These are phyloP conservation scores for Neostethus bicornis DNA, from an alignment of 2,797 vertebrate genomes.

Conservation along the genomic window DNA sequence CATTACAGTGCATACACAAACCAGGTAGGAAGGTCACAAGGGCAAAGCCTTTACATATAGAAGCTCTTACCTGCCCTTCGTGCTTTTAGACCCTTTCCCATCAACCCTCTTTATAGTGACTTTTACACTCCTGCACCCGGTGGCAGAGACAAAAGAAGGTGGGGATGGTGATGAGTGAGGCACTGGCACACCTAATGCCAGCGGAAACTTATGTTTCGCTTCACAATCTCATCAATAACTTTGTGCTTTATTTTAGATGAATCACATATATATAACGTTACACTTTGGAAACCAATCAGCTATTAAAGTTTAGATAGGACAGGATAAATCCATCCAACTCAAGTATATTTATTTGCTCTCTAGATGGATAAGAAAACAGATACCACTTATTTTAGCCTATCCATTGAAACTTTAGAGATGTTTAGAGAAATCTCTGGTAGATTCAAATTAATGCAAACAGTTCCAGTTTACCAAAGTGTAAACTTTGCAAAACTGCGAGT, in stretches of 20 bases:
- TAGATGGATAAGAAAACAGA: constrained; percentile 2
- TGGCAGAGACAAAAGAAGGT: constrained; percentile 85
- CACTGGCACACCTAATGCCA: constrained; percentile 29
- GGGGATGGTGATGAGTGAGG: constrained; percentile 57
- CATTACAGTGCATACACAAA: constrained; percentile 56
- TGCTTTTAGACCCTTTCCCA: constrained; percentile 85
- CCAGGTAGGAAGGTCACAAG: constrained; percentile 47
- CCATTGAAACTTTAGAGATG: too few relatives aligned
- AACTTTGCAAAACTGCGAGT: too few relatives aligned
- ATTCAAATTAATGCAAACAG: too few relatives aligned
- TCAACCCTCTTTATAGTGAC: constrained; percentile 91
- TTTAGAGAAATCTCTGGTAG: too few relatives aligned
- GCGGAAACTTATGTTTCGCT: constrained; percentile 29
- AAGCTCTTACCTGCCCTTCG: constrained; percentile 86
- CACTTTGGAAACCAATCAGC: background rate
- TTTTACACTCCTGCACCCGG: constrained; percentile 88
- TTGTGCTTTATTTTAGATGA: constrained; percentile 3
- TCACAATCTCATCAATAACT: constrained; percentile 31
- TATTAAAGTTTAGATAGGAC: background rate
- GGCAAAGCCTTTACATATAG: constrained; percentile 73
- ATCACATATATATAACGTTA: constrained; percentile 6
- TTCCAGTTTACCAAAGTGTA: too few relatives aligned
- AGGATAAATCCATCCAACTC: background rate
- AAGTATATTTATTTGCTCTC: background rate
- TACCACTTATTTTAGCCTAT: background rate